Evolutionary conservation across 2,113 vertebrate genomes (phyloP), one percentile per base, ranked within the genome.

Genomic region (Corynorhinus townsendii): DNA sequence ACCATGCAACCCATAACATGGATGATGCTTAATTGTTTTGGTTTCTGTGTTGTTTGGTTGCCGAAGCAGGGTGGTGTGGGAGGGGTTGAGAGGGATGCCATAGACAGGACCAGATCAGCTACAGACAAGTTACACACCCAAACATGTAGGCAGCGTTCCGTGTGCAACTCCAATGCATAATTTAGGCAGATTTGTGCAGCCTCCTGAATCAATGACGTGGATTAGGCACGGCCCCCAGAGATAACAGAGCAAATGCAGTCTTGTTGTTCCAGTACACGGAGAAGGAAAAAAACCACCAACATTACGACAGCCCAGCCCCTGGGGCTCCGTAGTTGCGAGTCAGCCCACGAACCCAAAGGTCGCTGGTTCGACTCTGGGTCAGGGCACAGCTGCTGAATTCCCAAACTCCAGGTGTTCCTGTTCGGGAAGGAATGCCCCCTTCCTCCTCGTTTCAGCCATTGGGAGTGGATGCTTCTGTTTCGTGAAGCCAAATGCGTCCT

Each of bases 191-290:
- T 93, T 35, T n/a, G 26, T 19, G 30, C 66, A 76, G 59, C n/a
- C 45, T 94, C 87, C 68, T 7, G 47, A 77, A 69, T 86, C 92
- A n/a, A 38, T 20, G 64, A 75, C 73, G 68, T 89, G 83, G 30
- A 77, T 95, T 82, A 79, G 22, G 52, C 45, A 24, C 0, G 0
- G 71, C 26, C 35, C 68, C 73, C 33, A 7, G 76, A 92, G 84
- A 90, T 20, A 40, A 22, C 75, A 83, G 79, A 80, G 64, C 71
- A 73, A 40, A 76, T 12, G 49, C 9, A 73, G 75, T 54, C 69
- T 64, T 66, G 10, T 56, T 30, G 33, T 20, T 20, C 40, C 56
- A 45, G 30, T 75, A 38, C 30, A 71, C 47, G 17, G n/a, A 5
- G 52, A 35, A 54, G 54, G 6, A 15, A n/a, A 26, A 5, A 22